Conservation (phyloP, 1,140 invertebrate genomes). For the Zophobas morio region DNA sequence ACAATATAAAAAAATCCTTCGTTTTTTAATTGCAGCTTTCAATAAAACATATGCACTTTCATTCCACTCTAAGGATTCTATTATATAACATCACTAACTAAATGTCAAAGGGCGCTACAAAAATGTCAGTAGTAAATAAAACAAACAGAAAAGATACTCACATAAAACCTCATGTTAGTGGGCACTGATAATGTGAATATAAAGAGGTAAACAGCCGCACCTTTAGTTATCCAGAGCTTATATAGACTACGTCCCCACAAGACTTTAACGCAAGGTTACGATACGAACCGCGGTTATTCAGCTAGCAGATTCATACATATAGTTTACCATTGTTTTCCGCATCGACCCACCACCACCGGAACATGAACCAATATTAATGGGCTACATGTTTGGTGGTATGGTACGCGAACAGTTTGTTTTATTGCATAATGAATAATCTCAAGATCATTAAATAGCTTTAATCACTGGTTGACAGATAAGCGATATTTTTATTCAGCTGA, state of each 20-base stretch:
- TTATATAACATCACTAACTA: constrained; percentile 24
- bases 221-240: constrained; percentile 57
- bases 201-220: constrained; percentile 63
- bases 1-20: no score
- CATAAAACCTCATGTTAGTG: constrained; percentile 59
- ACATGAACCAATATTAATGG: constrained; percentile 16
- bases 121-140: constrained; percentile 19
- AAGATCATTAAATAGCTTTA: constrained; percentile 7
- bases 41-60: no score
- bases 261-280: constrained; percentile 50
- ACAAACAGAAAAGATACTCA: constrained; percentile 56
- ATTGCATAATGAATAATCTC: constrained; percentile 23
- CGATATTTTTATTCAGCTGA: neutral
- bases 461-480: constrained; percentile 12
- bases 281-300: constrained; percentile 28
- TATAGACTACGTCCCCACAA: constrained; percentile 64
- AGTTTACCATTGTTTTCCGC: constrained; percentile 27
- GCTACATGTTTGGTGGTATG: constrained; percentile 8
- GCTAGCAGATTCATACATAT: constrained; percentile 31
- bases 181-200: constrained; percentile 55
- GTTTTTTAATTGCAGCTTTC: no score
- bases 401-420: neutral
- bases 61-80: neutral
- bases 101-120: constrained; percentile 11
- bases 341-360: constrained; percentile 42